Evolutionary conservation across 35 echinoderm and acorn worm species (phyloP).

Genomic region (Apostichopus parvimensis): DNA sequence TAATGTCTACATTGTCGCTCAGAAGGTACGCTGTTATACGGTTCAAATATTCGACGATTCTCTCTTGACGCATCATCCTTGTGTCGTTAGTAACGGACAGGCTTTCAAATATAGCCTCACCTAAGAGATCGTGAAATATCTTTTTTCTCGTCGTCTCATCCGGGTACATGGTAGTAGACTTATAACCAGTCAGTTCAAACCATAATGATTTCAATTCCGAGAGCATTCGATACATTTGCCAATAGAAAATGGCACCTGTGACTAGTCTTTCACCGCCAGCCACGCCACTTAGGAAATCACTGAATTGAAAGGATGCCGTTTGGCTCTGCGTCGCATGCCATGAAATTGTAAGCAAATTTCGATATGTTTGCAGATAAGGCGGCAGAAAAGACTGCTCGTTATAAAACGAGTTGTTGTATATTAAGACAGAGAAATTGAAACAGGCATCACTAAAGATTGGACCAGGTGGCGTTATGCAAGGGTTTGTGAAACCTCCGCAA

Average conservation of each 20-base stretch:
- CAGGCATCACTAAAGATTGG: not conserved
- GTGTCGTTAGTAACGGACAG: not conserved
- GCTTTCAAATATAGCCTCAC: not conserved
- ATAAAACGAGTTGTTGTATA: not conserved
- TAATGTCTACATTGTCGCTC: not conserved
- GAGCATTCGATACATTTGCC: constrained; percentile 28
- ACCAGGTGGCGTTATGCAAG: constrained; percentile 6
- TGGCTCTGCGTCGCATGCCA: not conserved
- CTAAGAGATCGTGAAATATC: not conserved
- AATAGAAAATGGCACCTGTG: not conserved
- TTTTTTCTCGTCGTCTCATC: not conserved
- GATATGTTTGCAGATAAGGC: not conserved
- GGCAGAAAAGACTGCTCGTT: not conserved
- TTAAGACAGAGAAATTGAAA: constrained; percentile 20
- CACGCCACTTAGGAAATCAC: not conserved
- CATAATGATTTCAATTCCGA: not conserved
- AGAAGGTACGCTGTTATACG: constrained; percentile 13
- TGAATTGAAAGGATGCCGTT: not conserved
- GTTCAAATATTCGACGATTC: not conserved
- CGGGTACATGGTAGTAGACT: not conserved
- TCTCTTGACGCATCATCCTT: not conserved
- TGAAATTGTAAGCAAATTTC: not conserved
- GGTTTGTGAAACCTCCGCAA: not conserved
- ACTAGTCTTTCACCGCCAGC: not conserved
- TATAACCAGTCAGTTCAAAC: not conserved